Base-by-base conservation (phyloP, 2,888 invertebrate genomes). In the Malthinus flaveolus region DNA sequence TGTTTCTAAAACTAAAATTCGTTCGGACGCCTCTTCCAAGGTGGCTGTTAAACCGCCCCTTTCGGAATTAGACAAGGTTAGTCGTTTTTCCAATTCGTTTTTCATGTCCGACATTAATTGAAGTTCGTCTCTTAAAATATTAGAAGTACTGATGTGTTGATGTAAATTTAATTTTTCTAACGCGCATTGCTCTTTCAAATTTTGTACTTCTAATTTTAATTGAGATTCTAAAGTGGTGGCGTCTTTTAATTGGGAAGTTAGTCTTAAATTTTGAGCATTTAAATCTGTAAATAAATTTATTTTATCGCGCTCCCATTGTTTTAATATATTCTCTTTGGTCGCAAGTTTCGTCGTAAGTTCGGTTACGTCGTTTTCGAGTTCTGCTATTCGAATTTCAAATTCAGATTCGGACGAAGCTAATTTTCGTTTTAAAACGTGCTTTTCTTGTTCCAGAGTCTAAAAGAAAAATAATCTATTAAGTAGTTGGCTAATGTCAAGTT, bases 361-460 rank as follows among this genome's bases (percentile, higher is more conserved):
- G 63, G 86, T 84, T 74, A 96, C 85, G 81, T 97, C 97, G 67
- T 90, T 88, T 78, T 96, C 94, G 42, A 96, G 83, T 77, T 97
- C 97, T 69, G 91, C 79, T 44, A 94, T 85, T 65, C 91, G 85
- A 49, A 91, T 88, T 69, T 97, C 96, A 76, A 91, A 92, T 78
- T 97, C 96, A 32, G 91, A 90, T 75, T 93, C 90, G 37, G 90
- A 87, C 37, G 91, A 89, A 70, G 93, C 90, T 73, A 97, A 81
- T 71, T 91, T 91, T 62, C 95, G 85, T 59, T 93, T 85, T 49
- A 97, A 83, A 49, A 91, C 84, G 79, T 97, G 93, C 70, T 95
- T 90, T 79, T 97, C 96, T 79, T 97, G 96, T 80, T 96, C 95
- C 77, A 96, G 83, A 74, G 88, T 88, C 96, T 97, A 84, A n/a